Conservation (phyloP, 2,113 vertebrate species). For the Gopherus evgoodei region DNA sequence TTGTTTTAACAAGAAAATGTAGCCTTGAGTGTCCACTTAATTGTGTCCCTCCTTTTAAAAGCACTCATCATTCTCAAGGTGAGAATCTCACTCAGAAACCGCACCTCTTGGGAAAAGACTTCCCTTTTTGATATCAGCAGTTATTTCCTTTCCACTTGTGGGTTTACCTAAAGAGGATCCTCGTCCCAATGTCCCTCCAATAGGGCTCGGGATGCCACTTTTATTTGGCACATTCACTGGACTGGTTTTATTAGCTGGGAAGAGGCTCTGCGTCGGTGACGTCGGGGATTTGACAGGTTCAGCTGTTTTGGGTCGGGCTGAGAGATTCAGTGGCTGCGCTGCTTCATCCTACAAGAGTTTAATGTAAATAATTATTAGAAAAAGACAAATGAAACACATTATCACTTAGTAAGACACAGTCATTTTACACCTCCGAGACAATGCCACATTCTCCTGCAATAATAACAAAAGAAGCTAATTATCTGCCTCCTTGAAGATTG, state of each 20-base stretch:
- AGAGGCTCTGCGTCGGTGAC: slow-evolving; percentile 94
- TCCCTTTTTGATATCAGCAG: not conserved
- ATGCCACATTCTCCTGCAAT: slow-evolving; percentile 79
- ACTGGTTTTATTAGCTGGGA: slow-evolving; percentile 93
- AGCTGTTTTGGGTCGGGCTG: slow-evolving; percentile 94
- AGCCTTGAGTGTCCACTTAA: not conserved
- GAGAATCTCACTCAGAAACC: not conserved
- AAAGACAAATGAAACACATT: slow-evolving; percentile 86
- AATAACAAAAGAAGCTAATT: slow-evolving; percentile 90
- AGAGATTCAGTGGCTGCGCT: slow-evolving; percentile 97
- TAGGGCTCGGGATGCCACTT: slow-evolving; percentile 92
- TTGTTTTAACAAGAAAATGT: not conserved
- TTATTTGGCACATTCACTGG: slow-evolving; percentile 88
- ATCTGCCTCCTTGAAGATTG: slow-evolving; percentile 84
- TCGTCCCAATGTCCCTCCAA: slow-evolving; percentile 87
- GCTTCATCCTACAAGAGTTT: slow-evolving; percentile 92
- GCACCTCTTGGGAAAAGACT: not conserved
- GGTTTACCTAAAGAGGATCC: slow-evolving; percentile 95
- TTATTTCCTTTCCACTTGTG: not conserved
- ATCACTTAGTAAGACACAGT: slow-evolving; percentile 78
- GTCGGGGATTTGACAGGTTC: slow-evolving; percentile 94
- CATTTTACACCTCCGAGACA: slow-evolving; percentile 86
- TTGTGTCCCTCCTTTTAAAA: not conserved
- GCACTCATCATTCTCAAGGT: not conserved
- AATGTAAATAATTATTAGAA: slow-evolving; percentile 80